Conservation (phyloP, 2,113 vertebrate species). For the Heptranchias perlo region DNA sequence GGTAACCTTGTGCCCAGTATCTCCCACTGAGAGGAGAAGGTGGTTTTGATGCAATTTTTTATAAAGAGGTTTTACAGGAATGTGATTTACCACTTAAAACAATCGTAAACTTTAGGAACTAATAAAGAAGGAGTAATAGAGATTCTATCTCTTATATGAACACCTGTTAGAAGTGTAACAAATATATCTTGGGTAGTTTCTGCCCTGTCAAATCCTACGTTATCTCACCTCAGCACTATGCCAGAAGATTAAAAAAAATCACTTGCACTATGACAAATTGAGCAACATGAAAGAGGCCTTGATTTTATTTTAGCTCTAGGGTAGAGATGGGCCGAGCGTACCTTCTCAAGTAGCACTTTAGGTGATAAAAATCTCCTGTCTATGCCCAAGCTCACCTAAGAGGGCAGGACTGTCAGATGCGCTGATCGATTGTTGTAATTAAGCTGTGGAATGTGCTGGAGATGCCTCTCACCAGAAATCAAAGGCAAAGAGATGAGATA, state of each 20-base stretch:
- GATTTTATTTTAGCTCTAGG: not conserved
- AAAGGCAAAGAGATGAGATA: not conserved
- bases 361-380: not conserved
- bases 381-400: not conserved
- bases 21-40: not conserved
- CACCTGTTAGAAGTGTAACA: slow-evolving; percentile 3
- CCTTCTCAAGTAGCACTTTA: not conserved
- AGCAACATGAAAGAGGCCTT: not conserved
- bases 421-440: slow-evolving; percentile 1
- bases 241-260: not conserved
- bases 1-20: not conserved
- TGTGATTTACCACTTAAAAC: not conserved
- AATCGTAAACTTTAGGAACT: not conserved
- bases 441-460: not conserved
- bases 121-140: not conserved
- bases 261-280: not conserved
- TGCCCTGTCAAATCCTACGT: not conserved
- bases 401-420: not conserved
- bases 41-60: not conserved
- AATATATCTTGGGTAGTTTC: not conserved
- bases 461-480: not conserved
- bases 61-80: not conserved
- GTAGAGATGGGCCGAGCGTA: not conserved
- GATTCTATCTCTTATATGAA: not conserved
- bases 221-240: not conserved